Evolutionary conservation across 2,797 vertebrate genomes (phyloP).

Genomic region (Alfaro cultratus): DNA sequence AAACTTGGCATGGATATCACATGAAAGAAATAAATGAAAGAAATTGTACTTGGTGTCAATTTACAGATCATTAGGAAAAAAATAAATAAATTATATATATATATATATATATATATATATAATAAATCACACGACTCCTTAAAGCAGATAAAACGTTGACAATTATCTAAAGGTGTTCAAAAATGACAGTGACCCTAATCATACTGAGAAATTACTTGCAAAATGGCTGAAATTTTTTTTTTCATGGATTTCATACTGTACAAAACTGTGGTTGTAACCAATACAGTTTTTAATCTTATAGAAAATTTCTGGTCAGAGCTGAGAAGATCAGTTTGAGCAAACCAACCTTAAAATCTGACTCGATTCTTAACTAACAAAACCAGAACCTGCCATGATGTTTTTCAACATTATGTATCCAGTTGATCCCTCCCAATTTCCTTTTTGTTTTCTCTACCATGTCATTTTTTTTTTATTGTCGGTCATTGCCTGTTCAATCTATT

Average conservation of each 20-base stretch:
- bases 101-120: background rate
- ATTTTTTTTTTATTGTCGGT: no score
- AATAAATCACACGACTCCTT: background rate
- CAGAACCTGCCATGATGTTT: background rate
- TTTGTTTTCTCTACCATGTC: no score
- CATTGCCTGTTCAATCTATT: background rate
- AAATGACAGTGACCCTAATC: background rate
- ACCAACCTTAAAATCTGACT: background rate
- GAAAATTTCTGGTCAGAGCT: background rate
- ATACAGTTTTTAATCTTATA: background rate
- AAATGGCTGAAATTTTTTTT: background rate
- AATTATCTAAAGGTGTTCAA: background rate
- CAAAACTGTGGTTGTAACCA: no score
- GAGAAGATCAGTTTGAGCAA: background rate
- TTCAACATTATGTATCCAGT: background rate
- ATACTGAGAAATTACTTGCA: background rate
- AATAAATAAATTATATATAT: no score
- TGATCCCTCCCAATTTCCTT: no score
- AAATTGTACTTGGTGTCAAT: background rate
- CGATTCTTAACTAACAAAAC: background rate
- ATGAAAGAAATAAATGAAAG: background rate
- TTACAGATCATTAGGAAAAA: background rate
- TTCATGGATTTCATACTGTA: no score
- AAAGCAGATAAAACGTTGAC: background rate
- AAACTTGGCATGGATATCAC: background rate